These are phyloP conservation scores for Agonopterix arenella DNA, from an alignment of 2,888 invertebrate species.

Conservation along the genomic window DNA sequence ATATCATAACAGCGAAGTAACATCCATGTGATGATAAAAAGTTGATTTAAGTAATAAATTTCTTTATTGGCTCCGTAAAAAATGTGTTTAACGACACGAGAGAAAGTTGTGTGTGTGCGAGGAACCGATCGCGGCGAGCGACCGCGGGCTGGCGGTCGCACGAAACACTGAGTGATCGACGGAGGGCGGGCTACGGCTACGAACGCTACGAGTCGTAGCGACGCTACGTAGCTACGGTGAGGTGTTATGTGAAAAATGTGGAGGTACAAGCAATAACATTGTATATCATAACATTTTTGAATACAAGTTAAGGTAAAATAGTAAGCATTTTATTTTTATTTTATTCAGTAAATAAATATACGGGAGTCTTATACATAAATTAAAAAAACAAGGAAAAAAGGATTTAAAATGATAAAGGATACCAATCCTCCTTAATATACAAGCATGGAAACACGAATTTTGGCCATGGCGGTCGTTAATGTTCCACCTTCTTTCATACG, in stretches of 20 bases:
- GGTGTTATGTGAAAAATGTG: background rate
- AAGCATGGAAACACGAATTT: too few relatives aligned
- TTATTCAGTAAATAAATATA: too few relatives aligned
- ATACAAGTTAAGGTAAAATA: too few relatives aligned
- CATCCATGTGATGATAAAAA: constrained; percentile 12
- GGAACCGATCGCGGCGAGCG: constrained; percentile 35
- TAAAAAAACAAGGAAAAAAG: too few relatives aligned
- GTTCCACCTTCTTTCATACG: too few relatives aligned
- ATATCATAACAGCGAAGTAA: constrained; percentile 14
- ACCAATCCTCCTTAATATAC: too few relatives aligned
- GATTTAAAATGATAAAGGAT: too few relatives aligned
- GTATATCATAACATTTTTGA: too few relatives aligned
- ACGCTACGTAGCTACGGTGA: constrained; percentile 22
- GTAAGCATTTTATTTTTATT: too few relatives aligned
- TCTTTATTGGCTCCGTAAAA: constrained; percentile 55
- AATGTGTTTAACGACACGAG: constrained; percentile 45
- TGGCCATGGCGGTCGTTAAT: too few relatives aligned
- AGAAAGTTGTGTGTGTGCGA: constrained; percentile 34
- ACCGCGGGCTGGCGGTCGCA: constrained; percentile 40
- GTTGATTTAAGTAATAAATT: constrained; percentile 26
- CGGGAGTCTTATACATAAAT: too few relatives aligned
- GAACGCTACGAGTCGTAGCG: constrained; percentile 16
- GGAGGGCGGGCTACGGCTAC: constrained; percentile 20
- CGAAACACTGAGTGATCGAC: constrained; percentile 40
- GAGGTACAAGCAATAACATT: too few relatives aligned